A percentile compares a stretch with the other conserved stretches of the same genome.
Conservation (phyloP, 2,888 invertebrate genomes). For the Sussaba pulchella region DNA sequence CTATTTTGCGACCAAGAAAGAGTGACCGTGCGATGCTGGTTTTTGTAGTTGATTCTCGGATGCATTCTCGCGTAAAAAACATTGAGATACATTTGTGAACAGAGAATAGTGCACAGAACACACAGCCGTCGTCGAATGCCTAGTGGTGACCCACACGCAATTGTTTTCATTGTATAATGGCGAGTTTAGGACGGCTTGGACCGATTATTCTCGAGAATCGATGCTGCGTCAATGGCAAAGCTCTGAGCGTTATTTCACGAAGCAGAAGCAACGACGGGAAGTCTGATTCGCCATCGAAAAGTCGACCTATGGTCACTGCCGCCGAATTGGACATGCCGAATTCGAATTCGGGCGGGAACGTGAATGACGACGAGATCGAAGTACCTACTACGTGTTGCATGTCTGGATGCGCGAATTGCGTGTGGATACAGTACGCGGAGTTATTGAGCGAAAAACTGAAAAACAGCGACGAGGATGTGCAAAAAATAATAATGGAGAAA, state of each 20-base stretch:
- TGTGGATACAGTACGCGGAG: slow-evolving; percentile 96
- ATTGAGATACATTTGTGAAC: no score
- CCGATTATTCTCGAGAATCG: slow-evolving; percentile 58
- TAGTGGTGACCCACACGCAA: slow-evolving; percentile 32
- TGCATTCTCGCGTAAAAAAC: background rate
- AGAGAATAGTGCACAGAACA: no score
- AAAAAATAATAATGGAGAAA: slow-evolving; percentile 90
- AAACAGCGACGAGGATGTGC: slow-evolving; percentile 89
- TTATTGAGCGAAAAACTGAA: slow-evolving; percentile 88
- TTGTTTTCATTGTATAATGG: slow-evolving; percentile 53
- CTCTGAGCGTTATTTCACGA: slow-evolving; percentile 16
- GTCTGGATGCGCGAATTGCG: slow-evolving; percentile 97
- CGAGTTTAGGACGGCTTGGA: slow-evolving; percentile 49
- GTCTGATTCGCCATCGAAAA: slow-evolving; percentile 28
- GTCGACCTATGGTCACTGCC: slow-evolving; percentile 60
- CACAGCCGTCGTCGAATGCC: slow-evolving; percentile 37
- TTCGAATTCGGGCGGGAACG: background rate
- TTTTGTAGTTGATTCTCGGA: background rate
- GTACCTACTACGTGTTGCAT: slow-evolving; percentile 94
- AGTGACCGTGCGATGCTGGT: background rate
- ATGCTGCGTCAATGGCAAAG: slow-evolving; percentile 31
- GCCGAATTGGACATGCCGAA: slow-evolving; percentile 49
- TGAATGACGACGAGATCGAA: slow-evolving; percentile 37
- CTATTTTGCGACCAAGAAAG: no score
- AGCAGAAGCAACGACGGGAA: slow-evolving; percentile 25